Evolutionary conservation across 2,797 vertebrate genomes (phyloP).

Genomic region (Potorous gilbertii): DNA sequence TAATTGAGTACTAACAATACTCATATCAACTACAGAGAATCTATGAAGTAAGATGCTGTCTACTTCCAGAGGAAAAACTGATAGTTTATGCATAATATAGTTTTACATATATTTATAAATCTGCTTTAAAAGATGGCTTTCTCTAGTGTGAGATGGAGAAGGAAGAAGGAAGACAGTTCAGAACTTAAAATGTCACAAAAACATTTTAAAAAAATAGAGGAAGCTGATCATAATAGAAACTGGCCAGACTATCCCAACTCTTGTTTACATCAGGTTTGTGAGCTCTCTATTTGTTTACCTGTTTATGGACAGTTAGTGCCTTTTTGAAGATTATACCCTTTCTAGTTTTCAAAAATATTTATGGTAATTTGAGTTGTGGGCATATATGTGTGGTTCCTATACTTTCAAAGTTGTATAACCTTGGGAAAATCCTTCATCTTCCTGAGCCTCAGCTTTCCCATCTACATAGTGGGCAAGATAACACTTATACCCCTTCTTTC

Average conservation of each 20-base stretch:
- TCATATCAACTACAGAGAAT: neutral
- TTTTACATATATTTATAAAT: neutral
- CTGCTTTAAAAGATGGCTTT: neutral
- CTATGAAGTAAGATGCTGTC: neutral
- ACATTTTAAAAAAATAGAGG: conserved; percentile 10
- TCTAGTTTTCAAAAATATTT: conserved; percentile 49
- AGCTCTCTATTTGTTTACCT: conserved; percentile 35
- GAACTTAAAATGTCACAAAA: neutral
- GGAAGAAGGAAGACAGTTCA: neutral
- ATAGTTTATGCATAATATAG: neutral
- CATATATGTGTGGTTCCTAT: neutral
- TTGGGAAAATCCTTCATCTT: neutral
- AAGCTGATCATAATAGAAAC: conserved; percentile 13
- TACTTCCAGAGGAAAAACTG: neutral
- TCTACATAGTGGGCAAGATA: neutral
- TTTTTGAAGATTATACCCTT: neutral
- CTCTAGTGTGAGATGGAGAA: neutral
- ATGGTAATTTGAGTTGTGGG: conserved; percentile 27
- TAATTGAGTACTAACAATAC: neutral
- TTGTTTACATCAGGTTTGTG: conserved; percentile 42
- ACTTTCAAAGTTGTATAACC: neutral
- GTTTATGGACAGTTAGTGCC: conserved; percentile 16
- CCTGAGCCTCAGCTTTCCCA: neutral
- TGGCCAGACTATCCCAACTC: conserved; percentile 3
- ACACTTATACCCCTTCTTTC: neutral